Conservation (phyloP, 2,888 invertebrate genomes). For the Aethes cnicana region DNA sequence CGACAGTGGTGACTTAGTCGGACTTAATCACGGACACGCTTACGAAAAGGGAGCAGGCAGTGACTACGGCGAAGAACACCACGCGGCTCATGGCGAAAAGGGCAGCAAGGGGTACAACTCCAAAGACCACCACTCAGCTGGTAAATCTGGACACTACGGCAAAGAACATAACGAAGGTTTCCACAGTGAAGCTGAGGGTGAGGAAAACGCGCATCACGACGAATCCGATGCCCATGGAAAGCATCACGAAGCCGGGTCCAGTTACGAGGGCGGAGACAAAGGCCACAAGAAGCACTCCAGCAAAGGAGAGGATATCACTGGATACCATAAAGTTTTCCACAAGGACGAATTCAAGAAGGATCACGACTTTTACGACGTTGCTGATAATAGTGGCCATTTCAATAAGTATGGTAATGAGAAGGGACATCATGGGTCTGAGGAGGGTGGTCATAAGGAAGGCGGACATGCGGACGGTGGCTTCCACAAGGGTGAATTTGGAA, state of each 20-base stretch:
- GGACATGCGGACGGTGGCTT: slow-evolving; percentile 78
- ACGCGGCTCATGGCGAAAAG: slow-evolving; percentile 79
- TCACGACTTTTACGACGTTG: slow-evolving; percentile 88
- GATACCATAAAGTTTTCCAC: slow-evolving; percentile 88
- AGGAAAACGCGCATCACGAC: slow-evolving; percentile 79
- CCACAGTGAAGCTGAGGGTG: slow-evolving; percentile 77
- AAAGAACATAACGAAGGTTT: slow-evolving; percentile 79
- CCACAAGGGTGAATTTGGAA: slow-evolving; percentile 77
- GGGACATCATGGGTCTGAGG: slow-evolving; percentile 77
- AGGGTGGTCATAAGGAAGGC: slow-evolving; percentile 82
- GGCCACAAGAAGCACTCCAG: slow-evolving; percentile 83
- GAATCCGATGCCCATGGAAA: slow-evolving; percentile 80
- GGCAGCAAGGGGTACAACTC: slow-evolving; percentile 81
- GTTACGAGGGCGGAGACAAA: slow-evolving; percentile 81
- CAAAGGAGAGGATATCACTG: slow-evolving; percentile 87
- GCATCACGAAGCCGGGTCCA: slow-evolving; percentile 76
- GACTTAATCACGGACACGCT: slow-evolving; percentile 44
- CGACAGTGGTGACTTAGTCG: slow-evolving; percentile 41
- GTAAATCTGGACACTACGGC: slow-evolving; percentile 79
- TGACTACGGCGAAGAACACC: slow-evolving; percentile 71
- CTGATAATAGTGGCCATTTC: slow-evolving; percentile 85
- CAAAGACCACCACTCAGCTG: slow-evolving; percentile 79
- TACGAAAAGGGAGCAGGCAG: slow-evolving; percentile 72
- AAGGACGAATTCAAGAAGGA: slow-evolving; percentile 91
- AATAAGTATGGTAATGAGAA: slow-evolving; percentile 84